phyloP scores from a whole-genome alignment of 1,140 invertebrate species.

The Bacillus rossius region DNA sequence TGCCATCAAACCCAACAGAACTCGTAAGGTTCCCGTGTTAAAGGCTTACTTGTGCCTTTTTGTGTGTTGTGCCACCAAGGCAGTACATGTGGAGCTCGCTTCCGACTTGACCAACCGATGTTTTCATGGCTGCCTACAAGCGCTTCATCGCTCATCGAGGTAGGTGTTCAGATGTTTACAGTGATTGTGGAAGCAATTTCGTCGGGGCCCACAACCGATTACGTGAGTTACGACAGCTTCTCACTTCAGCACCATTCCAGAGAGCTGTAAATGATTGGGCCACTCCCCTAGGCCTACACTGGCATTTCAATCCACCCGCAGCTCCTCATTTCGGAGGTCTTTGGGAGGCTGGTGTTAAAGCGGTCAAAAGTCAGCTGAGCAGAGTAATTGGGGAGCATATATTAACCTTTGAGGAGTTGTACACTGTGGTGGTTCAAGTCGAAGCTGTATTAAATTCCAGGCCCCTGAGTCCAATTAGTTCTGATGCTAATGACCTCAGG shows the following conservation, averaged over 20 bases:
- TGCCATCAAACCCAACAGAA: slow-evolving; percentile 19
- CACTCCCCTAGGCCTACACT: slow-evolving; percentile 8
- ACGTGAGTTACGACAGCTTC: too few relatives aligned
- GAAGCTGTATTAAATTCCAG: slow-evolving; percentile 25
- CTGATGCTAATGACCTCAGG: slow-evolving; percentile 16
- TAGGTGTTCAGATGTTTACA: slow-evolving; percentile 22
- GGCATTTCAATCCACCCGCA: slow-evolving; percentile 30
- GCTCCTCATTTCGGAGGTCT: slow-evolving; percentile 30
- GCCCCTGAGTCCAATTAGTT: slow-evolving; percentile 15
- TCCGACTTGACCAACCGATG: too few relatives aligned
- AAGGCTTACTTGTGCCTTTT: not conserved
- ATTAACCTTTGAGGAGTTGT: slow-evolving; percentile 21
- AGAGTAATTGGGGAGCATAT: slow-evolving; percentile 12
- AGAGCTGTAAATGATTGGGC: not conserved
- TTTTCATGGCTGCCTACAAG: slow-evolving; percentile 23
- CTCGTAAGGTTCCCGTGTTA: not conserved
- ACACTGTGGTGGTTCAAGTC: slow-evolving; percentile 20
- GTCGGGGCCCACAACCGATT: slow-evolving; percentile 17
- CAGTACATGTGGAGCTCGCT: slow-evolving; percentile 23
- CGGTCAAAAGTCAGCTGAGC: slow-evolving; percentile 25
- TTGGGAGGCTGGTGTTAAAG: slow-evolving; percentile 34
- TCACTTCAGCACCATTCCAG: too few relatives aligned
- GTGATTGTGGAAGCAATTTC: slow-evolving; percentile 39
- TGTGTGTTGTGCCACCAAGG: not conserved
- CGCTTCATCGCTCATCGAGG: slow-evolving; percentile 33